Base-by-base conservation (phyloP, 2,797 vertebrate species). In the Sebastes trivittatus region DNA sequence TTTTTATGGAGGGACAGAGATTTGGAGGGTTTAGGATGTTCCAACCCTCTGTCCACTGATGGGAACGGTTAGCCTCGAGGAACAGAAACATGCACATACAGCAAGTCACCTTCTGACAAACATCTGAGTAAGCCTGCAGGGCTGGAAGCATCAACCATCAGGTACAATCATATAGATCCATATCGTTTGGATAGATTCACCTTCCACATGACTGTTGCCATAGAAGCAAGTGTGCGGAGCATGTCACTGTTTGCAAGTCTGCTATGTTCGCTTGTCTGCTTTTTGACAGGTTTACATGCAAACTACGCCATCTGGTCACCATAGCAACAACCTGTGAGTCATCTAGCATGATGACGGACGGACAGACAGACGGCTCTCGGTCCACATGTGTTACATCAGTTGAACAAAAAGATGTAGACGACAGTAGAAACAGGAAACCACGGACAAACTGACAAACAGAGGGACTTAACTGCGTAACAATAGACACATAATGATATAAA, bases 291-390 rank as follows among this genome's bases (percentile, higher is more conserved):
- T 63, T 78, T 29, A 59, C 32, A 55, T 75, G 22, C 20, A 65
- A 85, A 77, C 60, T 20, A 59, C 54, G 55, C n/a, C 68, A 46
- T 54, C 36, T 11, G 23, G 83, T 87, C 72, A 68, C 81, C 75
- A n/a, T 72, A 82, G 84, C 84, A 90, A 88, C 83, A 84, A 68
- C 30, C 38, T 36, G n/a, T 23, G 32, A 54, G 7, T 42, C 13
- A 32, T 64, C 59, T 2, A 56, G 11, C 23, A 56, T 14, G 38
- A 46, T 3, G 22, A 38, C 11, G 27, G 66, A 38, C 6, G 23
- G 42, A 55, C 34, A 23, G 30, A 64, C 61, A 42, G 38, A 42
- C 38, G 13, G 13, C 38, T 42, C 0, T 42, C 14, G 4, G 23
- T 64, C 30, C 2, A 32, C 38, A 29, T 38, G 22, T 38, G 67